Base-by-base conservation (phyloP, 2,113 vertebrate genomes). In the Phaethon lepturus region DNA sequence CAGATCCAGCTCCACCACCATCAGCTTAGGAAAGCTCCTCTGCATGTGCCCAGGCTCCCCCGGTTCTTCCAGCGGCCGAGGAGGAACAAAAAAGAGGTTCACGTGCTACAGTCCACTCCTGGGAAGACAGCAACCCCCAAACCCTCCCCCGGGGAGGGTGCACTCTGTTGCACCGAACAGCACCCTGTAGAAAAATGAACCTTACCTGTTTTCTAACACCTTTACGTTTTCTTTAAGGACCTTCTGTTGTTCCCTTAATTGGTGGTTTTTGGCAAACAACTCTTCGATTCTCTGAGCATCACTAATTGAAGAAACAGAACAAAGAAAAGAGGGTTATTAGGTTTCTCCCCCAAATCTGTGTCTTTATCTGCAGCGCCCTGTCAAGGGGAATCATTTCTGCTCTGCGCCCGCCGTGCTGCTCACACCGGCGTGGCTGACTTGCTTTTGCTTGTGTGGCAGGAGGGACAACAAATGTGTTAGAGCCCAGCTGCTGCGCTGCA, bases 211-310 rank as follows among this genome's bases (percentile, higher is more conserved):
- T 91, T 99, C 99, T 66, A 99, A 97, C 6, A 98, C 99, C 80
- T 99, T 99, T 18, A 99, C 98, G 23, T 99, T 99, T 69, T 99
- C 99, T 33, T 99, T 99, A 31, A 99, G 98, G 4, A 98, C 86
- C 71, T 98, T 98, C 91, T 99, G 99, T 73, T 99, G 99, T 80
- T 99, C 99, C 94, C 99, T 97, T 94, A 99, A 98, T 73, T 99
- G 99, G 60, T 99, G 99, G 97, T 99, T 99, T 97, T 99, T 99
- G 89, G 97, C 98, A 85, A 99, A 99, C 49, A 99, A 77, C 85
- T 99, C 99, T 94, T 99, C 99, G 64, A 99, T 98, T 88, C 99
- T 97, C 96, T 99, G 99, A 24, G 98, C 97, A 17, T 99, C 99
- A 5, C 99, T 99, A 96, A 93, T 11, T 28, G 28, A 23, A 44